Conservation (phyloP, 2,797 vertebrate genomes). For the Pipistrellus kuhlii region DNA sequence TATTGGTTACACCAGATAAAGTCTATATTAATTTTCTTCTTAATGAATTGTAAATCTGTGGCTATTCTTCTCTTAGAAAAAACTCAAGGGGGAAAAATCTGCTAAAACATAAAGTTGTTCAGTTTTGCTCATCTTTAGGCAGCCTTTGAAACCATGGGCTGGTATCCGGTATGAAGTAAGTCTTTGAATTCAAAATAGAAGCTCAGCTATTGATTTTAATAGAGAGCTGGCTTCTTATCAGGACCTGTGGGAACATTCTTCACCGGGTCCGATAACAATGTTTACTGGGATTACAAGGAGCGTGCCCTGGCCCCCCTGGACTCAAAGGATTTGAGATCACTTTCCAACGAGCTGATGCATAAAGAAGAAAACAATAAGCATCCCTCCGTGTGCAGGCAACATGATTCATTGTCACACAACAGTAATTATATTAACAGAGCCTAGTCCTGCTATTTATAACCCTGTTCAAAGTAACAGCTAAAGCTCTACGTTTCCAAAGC, state of each 20-base stretch:
- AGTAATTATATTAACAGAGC: conserved; percentile 36
- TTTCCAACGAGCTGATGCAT: not conserved
- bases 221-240: conserved; percentile 42
- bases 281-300: not conserved
- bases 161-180: not conserved
- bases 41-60: not conserved
- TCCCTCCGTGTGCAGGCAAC: not conserved
- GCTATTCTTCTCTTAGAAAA: not conserved
- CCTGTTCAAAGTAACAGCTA: not conserved
- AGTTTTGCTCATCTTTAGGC: not conserved
- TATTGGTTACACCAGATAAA: not conserved
- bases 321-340: not conserved
- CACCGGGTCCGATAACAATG: not conserved
- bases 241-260: not conserved
- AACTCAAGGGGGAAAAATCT: not conserved
- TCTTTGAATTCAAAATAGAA: conserved; percentile 51
- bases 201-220: conserved; percentile 34
- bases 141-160: not conserved
- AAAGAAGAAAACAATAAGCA: conserved; percentile 13
- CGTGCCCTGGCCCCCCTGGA: not conserved
- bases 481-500: conserved; percentile 51
- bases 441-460: conserved; percentile 56
- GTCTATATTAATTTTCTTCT: not conserved
- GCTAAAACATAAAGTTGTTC: not conserved
- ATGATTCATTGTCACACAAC: conserved; percentile 56